Conservation (phyloP, 2,797 vertebrate species). For the Tamandua tetradactyla region DNA sequence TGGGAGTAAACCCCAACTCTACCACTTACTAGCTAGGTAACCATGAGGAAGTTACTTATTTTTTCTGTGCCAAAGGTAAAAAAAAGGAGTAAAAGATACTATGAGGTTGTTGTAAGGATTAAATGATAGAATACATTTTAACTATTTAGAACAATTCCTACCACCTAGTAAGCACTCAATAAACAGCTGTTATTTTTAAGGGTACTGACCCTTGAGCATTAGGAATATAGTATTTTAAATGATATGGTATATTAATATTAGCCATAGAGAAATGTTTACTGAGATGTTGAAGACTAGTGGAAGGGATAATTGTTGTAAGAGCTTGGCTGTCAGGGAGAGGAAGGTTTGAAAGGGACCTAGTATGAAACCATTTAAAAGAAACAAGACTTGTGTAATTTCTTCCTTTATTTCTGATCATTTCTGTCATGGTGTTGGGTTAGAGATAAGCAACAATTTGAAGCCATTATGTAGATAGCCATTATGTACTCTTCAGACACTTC, state of each 20-base stretch:
- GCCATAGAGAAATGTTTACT: not conserved
- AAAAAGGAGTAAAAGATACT: no score
- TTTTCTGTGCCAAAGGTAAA: not conserved
- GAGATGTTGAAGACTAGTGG: not conserved
- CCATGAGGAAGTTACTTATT: not conserved
- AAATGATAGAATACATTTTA: not conserved
- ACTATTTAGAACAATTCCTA: not conserved
- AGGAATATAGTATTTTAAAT: not conserved
- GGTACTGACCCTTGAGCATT: not conserved
- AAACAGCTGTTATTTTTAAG: not conserved
- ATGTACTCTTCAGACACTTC: not conserved
- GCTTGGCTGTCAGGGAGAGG: not conserved
- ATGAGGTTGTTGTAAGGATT: not conserved
- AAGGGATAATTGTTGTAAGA: not conserved
- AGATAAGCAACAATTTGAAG: not conserved
- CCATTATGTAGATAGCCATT: not conserved
- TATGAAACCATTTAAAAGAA: not conserved
- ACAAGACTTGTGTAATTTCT: not conserved
- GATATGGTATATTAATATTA: not conserved
- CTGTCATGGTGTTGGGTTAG: not conserved
- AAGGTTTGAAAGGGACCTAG: not conserved
- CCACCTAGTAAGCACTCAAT: not conserved
- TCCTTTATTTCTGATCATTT: not conserved
- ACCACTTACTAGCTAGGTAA: not conserved
- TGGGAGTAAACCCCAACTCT: not conserved